Evolutionary conservation across 2,113 vertebrate species (phyloP).

Genomic region (Phaetusa simplex): DNA sequence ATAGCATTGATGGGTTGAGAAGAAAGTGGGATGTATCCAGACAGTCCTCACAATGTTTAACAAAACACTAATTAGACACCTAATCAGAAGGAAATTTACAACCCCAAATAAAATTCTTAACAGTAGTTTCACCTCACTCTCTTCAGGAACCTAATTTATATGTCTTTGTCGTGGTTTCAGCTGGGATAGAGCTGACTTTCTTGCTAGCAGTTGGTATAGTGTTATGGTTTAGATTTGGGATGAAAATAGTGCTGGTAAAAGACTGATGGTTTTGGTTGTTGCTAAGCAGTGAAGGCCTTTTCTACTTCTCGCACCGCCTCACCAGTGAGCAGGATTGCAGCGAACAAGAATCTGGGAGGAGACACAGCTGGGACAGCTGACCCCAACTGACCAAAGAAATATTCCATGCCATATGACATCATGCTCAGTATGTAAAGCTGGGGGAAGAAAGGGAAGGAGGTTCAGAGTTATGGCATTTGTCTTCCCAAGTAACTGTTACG

Average conservation of each 20-base stretch:
- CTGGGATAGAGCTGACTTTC: not conserved
- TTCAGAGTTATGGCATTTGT: not conserved
- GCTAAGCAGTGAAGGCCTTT: not conserved
- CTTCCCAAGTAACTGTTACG: not conserved
- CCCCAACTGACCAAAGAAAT: not conserved
- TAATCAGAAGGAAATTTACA: not conserved
- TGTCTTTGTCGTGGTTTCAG: not conserved
- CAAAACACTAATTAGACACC: not conserved
- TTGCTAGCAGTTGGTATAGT: not conserved
- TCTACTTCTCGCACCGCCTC: not conserved
- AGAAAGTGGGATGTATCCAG: not conserved
- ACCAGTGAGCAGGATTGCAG: not conserved
- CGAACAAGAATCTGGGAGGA: not conserved
- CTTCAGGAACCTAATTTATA: not conserved
- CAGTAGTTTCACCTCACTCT: not conserved
- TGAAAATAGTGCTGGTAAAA: not conserved
- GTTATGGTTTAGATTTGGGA: not conserved
- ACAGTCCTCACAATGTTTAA: not conserved
- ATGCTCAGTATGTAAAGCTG: not conserved
- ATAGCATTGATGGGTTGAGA: not conserved
- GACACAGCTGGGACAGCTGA: not conserved
- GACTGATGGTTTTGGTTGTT: not conserved
- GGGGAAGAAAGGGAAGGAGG: not conserved
- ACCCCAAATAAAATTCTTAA: not conserved
- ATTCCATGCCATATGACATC: not conserved